A percentile compares a stretch with the other conserved stretches of the same genome.
phyloP scores from a whole-genome alignment of 2,888 invertebrate genomes.

The Spisula solida region DNA sequence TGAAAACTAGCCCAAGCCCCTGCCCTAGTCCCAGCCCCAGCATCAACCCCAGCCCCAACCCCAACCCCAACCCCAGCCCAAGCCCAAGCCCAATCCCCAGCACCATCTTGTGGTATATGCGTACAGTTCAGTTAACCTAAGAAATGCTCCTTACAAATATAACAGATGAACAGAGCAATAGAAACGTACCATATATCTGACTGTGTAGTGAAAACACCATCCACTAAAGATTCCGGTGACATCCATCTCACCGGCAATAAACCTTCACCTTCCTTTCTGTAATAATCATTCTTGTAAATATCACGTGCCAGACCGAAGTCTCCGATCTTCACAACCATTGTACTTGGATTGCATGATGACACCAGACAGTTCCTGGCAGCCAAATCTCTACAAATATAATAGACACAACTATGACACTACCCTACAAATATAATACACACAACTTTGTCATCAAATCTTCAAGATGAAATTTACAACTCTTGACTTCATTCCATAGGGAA shows the following conservation, averaged over 20 bases:
- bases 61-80: too few relatives aligned
- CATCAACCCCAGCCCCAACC: too few relatives aligned
- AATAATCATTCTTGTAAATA: constrained; percentile 99
- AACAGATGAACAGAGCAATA: not conserved
- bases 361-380: constrained; percentile 98
- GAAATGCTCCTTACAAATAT: not conserved
- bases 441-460: too few relatives aligned
- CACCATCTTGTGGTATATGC: too few relatives aligned
- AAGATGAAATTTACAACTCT: too few relatives aligned
- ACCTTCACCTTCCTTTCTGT: constrained; percentile 96
- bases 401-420: not conserved
- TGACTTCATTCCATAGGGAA: too few relatives aligned
- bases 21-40: too few relatives aligned
- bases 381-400: constrained; percentile 90
- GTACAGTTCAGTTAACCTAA: too few relatives aligned
- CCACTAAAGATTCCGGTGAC: constrained; percentile 98
- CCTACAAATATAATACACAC: too few relatives aligned
- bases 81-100: too few relatives aligned
- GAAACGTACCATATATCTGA: constrained; percentile 95
- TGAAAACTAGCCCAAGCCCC: too few relatives aligned
- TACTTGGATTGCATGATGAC: constrained; percentile 82
- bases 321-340: constrained; percentile 97
- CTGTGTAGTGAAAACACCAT: constrained; percentile 98
- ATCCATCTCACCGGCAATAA: constrained; percentile 98
- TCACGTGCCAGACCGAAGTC: constrained; percentile 99